Evolutionary conservation across 2,888 invertebrate species (phyloP), one percentile per base, ranked within the genome.

Genomic region (Lycophotia porphyrea): DNA sequence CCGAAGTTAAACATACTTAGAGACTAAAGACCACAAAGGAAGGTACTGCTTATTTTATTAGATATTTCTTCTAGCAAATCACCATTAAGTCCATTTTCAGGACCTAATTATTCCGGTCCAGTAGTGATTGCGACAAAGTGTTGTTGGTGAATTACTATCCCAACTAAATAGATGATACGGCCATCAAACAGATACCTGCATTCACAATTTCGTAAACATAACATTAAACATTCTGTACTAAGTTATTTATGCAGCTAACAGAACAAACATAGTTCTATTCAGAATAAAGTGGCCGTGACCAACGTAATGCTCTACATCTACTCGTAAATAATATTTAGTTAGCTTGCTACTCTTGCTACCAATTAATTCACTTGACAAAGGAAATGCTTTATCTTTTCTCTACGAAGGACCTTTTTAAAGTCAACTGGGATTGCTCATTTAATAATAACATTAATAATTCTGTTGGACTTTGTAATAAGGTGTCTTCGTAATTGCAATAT

Each of bases 291-390:
- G 11, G 24, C 60, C 44, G 55, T 39, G 71, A 55, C 36, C 68
- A 58, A n/a, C 27, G 55, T 70, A 64, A 47, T 47, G 65, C 52
- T 31, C 36, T 34, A 66, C 60, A 39, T 58, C 21, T 47, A 39
- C 66, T 74, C 74, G 71, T 70, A 71, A 76, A 81, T 78, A 68
- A 71, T 69, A 66, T 79, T 74, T 65, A 78, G 75, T 80, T 74
- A 72, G 67, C 66, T 74, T 47, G 49, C 74, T 69, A 78, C 71
- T 47, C 66, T 74, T 47, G 49, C 74, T 69, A 78, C 71, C 52
- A 52, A 85, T 70, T 77, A 77, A 79, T 74, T 71, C 67, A 74
- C 70, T 71, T 82, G 60, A 72, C 71, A 68, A 71, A 74, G 58
- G 68, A 76, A 81, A 72, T 68, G 27, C 49, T 73, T 44, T 44